Evolutionary conservation across 2,797 vertebrate genomes (phyloP).

Genomic region (Astyanax mexicanus): DNA sequence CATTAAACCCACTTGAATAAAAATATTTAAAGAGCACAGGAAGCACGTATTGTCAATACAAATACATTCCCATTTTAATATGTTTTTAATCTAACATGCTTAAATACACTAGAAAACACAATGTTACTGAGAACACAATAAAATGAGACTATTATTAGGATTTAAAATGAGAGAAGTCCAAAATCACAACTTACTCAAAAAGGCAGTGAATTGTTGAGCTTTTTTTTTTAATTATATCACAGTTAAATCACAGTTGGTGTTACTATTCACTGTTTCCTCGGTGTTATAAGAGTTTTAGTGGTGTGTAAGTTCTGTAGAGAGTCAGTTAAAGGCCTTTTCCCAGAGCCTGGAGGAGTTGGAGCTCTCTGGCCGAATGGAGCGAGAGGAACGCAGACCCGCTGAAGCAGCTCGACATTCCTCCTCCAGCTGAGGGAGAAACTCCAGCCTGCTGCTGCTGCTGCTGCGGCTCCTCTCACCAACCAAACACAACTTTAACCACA

Average conservation of each 20-base stretch:
- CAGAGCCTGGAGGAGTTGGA: slow-evolving; percentile 55
- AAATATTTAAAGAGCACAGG: too few relatives aligned
- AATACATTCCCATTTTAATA: too few relatives aligned
- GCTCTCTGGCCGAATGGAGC: slow-evolving; percentile 48
- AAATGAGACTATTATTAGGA: not conserved
- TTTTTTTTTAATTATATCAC: too few relatives aligned
- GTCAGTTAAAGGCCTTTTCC: slow-evolving; percentile 60
- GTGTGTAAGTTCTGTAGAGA: not conserved
- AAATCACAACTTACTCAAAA: too few relatives aligned
- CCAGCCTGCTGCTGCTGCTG: not conserved
- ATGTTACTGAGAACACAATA: too few relatives aligned
- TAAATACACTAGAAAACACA: not conserved
- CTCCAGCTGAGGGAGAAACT: slow-evolving; percentile 51
- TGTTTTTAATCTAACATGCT: too few relatives aligned
- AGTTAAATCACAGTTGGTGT: too few relatives aligned
- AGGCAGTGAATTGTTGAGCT: too few relatives aligned
- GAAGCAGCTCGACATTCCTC: slow-evolving; percentile 73
- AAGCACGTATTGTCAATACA: not conserved
- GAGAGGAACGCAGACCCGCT: slow-evolving; percentile 60
- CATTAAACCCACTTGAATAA: too few relatives aligned
- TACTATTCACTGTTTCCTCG: too few relatives aligned
- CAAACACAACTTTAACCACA: not conserved
- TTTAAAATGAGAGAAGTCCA: not conserved
- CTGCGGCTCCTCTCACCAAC: slow-evolving; percentile 3
- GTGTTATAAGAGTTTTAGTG: not conserved